phyloP scores from a whole-genome alignment of 2,888 invertebrate species.

The Alloscopus bannaensis region DNA sequence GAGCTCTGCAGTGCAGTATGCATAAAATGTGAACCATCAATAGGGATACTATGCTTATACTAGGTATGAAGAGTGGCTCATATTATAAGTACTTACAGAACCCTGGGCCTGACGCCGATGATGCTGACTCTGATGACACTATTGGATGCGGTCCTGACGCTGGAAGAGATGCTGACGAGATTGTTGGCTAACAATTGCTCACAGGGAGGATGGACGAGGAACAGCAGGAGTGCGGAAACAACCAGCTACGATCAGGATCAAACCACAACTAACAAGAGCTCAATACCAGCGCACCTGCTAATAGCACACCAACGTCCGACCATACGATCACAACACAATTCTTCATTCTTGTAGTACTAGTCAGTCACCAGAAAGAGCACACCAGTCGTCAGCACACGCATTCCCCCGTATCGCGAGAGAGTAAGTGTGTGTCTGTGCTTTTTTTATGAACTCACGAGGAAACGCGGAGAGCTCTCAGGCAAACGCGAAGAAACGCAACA shows the following conservation, averaged over 20 bases:
- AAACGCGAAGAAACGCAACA: too few species aligned
- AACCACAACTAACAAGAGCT: slow-evolving; percentile 69
- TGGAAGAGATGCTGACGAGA: slow-evolving; percentile 24
- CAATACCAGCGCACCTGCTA: slow-evolving; percentile 69
- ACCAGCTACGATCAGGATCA: slow-evolving; percentile 69
- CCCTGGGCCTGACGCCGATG: slow-evolving; percentile 38
- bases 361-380: slow-evolving; percentile 38
- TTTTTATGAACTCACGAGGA: too few species aligned
- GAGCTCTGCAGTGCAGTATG: not conserved
- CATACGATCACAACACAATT: slow-evolving; percentile 41
- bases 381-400: too few species aligned
- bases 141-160: not conserved
- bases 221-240: slow-evolving; percentile 61
- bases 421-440: too few species aligned
- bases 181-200: slow-evolving; percentile 11
- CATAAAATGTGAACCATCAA: not conserved
- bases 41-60: not conserved
- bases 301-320: slow-evolving; percentile 60
- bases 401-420: too few species aligned
- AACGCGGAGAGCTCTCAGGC: too few species aligned
- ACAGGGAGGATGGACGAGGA: slow-evolving; percentile 32
- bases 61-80: not conserved
- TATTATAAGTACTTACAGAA: slow-evolving; percentile 48
- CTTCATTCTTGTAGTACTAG: slow-evolving; percentile 31
- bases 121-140: slow-evolving; percentile 30